These are phyloP conservation scores for Stenurella melanura DNA, from an alignment of 2,888 invertebrate species.

Conservation along the genomic window DNA sequence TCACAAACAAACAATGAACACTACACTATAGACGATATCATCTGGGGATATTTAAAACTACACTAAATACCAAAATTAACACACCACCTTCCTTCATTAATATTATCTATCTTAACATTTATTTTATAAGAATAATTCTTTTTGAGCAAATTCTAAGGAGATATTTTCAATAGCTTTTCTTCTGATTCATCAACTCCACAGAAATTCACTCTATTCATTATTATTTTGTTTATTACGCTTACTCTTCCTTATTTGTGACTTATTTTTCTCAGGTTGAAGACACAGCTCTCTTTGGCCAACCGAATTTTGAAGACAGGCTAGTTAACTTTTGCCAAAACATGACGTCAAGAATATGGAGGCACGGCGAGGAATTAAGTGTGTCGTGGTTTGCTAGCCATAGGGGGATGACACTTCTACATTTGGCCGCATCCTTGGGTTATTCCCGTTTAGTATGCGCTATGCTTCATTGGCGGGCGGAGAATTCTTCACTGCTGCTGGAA, in stretches of 20 bases:
- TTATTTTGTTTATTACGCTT: too few relatives aligned
- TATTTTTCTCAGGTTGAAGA: conserved; percentile 75
- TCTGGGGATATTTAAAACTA: too few relatives aligned
- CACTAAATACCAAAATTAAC: too few relatives aligned
- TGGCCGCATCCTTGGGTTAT: conserved; percentile 94
- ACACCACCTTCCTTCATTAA: too few relatives aligned
- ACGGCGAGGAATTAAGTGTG: conserved; percentile 75
- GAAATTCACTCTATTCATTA: too few relatives aligned
- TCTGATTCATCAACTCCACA: too few relatives aligned
- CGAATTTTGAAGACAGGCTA: conserved; percentile 90
- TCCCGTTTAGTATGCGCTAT: conserved; percentile 88
- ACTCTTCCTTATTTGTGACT: background rate
- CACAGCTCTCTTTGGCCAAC: conserved; percentile 78
- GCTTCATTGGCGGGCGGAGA: conserved; percentile 92
- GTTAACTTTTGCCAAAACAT: conserved; percentile 89
- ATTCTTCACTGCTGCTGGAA: conserved; percentile 89
- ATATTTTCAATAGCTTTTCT: too few relatives aligned
- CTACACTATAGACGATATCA: too few relatives aligned
- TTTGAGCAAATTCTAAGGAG: too few relatives aligned
- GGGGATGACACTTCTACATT: conserved; percentile 88
- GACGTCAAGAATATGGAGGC: conserved; percentile 79
- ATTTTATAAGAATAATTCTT: too few relatives aligned
- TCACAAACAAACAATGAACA: too few relatives aligned
- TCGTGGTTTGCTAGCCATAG: conserved; percentile 78
- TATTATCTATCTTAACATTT: too few relatives aligned